Conservation (phyloP, 2,113 vertebrate genomes). For the Verasper variegatus region DNA sequence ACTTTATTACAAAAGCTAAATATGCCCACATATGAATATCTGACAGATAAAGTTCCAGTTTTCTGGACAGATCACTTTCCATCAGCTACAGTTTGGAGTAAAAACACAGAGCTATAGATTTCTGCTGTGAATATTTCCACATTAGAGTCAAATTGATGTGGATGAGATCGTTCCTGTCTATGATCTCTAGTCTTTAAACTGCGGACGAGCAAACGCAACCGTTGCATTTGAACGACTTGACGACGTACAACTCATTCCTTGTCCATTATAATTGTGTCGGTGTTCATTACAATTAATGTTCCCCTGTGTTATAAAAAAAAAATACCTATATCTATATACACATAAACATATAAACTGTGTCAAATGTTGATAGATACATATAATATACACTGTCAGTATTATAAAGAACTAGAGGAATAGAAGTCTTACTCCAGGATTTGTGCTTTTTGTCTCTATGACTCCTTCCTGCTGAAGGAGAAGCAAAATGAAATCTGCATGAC, state of each 20-base stretch:
- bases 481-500: slow-evolving; percentile 74
- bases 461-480: slow-evolving; percentile 40
- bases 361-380: slow-evolving; percentile 47
- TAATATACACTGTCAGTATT: slow-evolving; percentile 67
- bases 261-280: slow-evolving; percentile 8
- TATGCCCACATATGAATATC: too few relatives aligned
- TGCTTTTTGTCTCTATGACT: slow-evolving; percentile 50
- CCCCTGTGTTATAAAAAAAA: slow-evolving; percentile 44
- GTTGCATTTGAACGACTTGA: too few relatives aligned
- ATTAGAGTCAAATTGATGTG: not conserved
- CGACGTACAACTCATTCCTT: not conserved
- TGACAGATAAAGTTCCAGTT: not conserved
- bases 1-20: not conserved
- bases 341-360: slow-evolving; percentile 47
- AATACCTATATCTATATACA: slow-evolving; percentile 29
- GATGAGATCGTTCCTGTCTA: not conserved
- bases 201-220: too few relatives aligned
- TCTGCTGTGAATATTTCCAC: not conserved
- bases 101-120: too few relatives aligned
- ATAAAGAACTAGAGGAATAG: slow-evolving; percentile 30
- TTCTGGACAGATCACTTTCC: too few relatives aligned
- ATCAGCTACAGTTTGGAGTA: too few relatives aligned
- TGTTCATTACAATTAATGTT: slow-evolving; percentile 31
- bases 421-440: slow-evolving; percentile 40
- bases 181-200: too few relatives aligned